A percentile compares a stretch with the other conserved stretches of the same genome.
Evolutionary conservation across 2,888 invertebrate species (phyloP).

Genomic region (Andrena trimmerana): DNA sequence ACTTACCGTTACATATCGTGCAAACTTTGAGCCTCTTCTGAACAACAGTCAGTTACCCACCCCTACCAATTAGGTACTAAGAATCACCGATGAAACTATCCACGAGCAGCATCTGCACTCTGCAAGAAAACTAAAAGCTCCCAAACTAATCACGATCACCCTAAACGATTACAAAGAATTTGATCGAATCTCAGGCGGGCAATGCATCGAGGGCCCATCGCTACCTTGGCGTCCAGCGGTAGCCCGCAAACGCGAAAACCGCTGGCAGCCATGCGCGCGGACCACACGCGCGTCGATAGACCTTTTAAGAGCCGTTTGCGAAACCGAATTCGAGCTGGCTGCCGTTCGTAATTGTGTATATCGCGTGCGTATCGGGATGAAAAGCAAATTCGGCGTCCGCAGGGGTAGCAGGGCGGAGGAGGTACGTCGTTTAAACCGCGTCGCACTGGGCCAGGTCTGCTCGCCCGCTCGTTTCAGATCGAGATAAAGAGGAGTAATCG

Average conservation of each 20-base stretch:
- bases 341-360: conserved; percentile 58
- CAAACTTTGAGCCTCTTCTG: too few species aligned
- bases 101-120: too few species aligned
- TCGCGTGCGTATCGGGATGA: conserved; percentile 48
- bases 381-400: conserved; percentile 49
- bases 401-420: not conserved
- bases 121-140: too few species aligned
- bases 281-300: conserved; percentile 72
- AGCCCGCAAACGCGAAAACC: conserved; percentile 58
- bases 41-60: too few species aligned
- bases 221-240: conserved; percentile 26
- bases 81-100: too few species aligned
- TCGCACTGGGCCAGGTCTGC: not conserved
- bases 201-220: conserved; percentile 18
- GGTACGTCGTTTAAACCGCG: conserved; percentile 15
- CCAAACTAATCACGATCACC: not conserved
- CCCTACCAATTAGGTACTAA: too few species aligned
- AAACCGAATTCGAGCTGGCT: conserved; percentile 62
- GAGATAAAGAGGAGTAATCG: conserved; percentile 41
- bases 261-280: conserved; percentile 62
- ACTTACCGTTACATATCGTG: too few species aligned
- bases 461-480: conserved; percentile 37
- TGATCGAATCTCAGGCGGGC: not conserved
- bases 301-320: conserved; percentile 63
- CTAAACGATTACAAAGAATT: not conserved